Conservation (phyloP, 1,140 invertebrate genomes). For the Brachionus asplanchnoidis region DNA sequence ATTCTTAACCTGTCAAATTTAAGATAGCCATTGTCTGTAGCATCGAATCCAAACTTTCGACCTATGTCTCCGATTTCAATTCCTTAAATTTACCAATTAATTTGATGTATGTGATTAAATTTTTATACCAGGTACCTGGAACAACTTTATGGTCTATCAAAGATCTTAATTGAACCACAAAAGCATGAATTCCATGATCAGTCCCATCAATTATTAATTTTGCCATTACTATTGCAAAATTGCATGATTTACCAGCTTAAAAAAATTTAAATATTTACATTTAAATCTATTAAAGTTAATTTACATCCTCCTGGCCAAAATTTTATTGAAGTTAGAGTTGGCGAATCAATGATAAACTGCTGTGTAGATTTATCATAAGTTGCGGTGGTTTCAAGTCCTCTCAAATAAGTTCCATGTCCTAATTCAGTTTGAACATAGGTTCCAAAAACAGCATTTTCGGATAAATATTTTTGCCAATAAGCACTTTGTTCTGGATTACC, state of each 20-base stretch:
- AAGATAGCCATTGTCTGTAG: constrained; percentile 78
- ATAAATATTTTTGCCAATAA: constrained; percentile 76
- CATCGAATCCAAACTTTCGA: constrained; percentile 78
- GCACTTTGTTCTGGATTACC: constrained; percentile 76
- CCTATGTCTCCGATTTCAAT: constrained; percentile 78
- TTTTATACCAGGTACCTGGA: constrained; percentile 60
- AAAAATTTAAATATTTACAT: neutral
- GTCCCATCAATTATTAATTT: constrained; percentile 77
- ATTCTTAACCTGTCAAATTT: constrained; percentile 76
- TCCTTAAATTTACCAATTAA: neutral
- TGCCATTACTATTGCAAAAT: constrained; percentile 77
- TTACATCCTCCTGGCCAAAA: constrained; percentile 84
- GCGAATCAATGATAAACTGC: constrained; percentile 81
- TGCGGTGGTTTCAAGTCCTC: constrained; percentile 82
- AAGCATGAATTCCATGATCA: constrained; percentile 82
- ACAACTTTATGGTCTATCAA: constrained; percentile 78
- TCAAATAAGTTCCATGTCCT: constrained; percentile 84
- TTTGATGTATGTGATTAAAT: neutral
- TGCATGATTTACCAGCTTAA: constrained; percentile 72
- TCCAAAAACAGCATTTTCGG: constrained; percentile 76
- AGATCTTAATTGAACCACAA: constrained; percentile 82
- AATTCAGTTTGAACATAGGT: constrained; percentile 92
- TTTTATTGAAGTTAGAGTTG: constrained; percentile 79
- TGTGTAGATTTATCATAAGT: constrained; percentile 76
- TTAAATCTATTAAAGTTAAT: neutral